Conservation (phyloP, 1,140 invertebrate genomes). For the Drosophila bifasciata region DNA sequence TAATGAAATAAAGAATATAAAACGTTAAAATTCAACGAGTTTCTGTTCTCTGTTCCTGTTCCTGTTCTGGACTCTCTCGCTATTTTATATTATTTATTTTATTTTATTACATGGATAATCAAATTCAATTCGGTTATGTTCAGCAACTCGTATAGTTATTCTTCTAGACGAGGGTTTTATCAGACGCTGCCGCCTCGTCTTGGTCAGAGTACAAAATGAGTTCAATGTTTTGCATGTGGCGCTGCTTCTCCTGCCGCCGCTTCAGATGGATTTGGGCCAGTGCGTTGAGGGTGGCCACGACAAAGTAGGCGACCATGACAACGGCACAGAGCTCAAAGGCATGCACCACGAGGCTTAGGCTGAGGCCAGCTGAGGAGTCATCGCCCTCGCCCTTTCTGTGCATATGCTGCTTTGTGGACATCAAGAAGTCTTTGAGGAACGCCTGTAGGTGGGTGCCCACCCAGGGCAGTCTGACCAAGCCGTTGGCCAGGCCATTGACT, state of each 20-base stretch:
- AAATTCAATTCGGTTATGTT: too few species aligned
- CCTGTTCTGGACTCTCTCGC: too few species aligned
- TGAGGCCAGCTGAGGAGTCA: constrained; percentile 5
- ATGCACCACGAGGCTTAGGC: constrained; percentile 90
- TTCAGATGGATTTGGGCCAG: constrained; percentile 97
- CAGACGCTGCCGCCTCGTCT: constrained; percentile 1
- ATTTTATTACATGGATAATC: too few species aligned
- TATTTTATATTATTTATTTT: too few species aligned
- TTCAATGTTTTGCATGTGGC: constrained; percentile 1
- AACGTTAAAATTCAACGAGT: constrained; percentile 43
- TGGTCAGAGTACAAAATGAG: constrained; percentile 1
- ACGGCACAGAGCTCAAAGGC: constrained; percentile 96
- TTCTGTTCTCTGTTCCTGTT: background rate
- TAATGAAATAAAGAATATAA: constrained; percentile 79
- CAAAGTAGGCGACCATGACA: constrained; percentile 96
- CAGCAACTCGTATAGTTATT: too few species aligned
- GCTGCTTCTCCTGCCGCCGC: constrained; percentile 86
- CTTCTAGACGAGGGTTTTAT: constrained; percentile 7
- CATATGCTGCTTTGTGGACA: constrained; percentile 94
- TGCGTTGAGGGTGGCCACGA: constrained; percentile 97
- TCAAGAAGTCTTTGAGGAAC: constrained; percentile 93
- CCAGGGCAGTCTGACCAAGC: constrained; percentile 90
- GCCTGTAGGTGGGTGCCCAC: constrained; percentile 93
- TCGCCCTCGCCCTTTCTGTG: constrained; percentile 85
- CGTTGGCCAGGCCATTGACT: constrained; percentile 90